A percentile compares a stretch with the other conserved stretches of the same genome.
These are phyloP conservation scores for Anguilla megastoma DNA, from an alignment of 2,797 vertebrate species.

Conservation along the genomic window DNA sequence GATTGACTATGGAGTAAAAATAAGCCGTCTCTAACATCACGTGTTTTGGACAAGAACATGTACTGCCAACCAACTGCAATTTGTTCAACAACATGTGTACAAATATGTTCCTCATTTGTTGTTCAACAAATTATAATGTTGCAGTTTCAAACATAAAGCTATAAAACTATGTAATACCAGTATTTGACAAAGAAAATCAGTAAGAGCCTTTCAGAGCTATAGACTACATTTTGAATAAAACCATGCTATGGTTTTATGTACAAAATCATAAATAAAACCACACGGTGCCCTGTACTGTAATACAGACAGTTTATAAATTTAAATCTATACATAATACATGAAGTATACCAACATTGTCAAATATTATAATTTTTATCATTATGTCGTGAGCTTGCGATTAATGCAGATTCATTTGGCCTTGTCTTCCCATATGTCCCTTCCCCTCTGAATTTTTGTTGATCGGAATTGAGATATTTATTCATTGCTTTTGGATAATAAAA, in stretches of 20 bases:
- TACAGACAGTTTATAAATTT: not conserved
- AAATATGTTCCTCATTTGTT: too few species aligned
- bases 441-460: not conserved
- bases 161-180: not conserved
- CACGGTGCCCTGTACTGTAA: not conserved
- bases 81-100: not conserved
- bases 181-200: not conserved
- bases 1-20: too few species aligned
- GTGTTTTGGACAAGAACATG: too few species aligned
- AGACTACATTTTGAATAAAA: not conserved
- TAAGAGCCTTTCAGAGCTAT: not conserved
- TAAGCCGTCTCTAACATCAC: too few species aligned
- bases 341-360: not conserved
- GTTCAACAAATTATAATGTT: not conserved
- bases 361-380: not conserved
- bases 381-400: not conserved
- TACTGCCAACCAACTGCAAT: too few species aligned
- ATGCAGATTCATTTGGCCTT: not conserved
- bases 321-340: not conserved
- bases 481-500: not conserved
- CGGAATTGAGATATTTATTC: constrained; percentile 1
- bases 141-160: not conserved
- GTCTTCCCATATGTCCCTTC: not conserved
- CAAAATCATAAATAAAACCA: too few species aligned
- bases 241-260: not conserved